These are phyloP conservation scores for Electrona antarctica DNA, from an alignment of 2,113 vertebrate genomes.

Conservation along the genomic window DNA sequence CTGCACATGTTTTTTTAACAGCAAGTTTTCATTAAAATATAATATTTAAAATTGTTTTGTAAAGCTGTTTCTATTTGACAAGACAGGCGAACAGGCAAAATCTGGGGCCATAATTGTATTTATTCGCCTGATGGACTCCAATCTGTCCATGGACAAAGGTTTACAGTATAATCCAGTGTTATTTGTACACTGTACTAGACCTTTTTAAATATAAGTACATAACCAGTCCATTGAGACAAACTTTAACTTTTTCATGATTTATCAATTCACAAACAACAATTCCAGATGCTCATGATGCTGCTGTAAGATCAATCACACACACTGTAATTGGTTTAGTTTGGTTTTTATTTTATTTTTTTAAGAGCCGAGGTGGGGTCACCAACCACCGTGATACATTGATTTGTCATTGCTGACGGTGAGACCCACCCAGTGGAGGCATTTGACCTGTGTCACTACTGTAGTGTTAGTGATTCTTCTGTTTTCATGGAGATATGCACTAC, in stretches of 20 bases:
- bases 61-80: neutral
- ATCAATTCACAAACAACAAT: neutral
- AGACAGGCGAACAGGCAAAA: neutral
- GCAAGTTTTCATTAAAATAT: slow-evolving; percentile 59
- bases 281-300: neutral
- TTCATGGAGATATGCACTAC: neutral
- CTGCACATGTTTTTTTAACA: slow-evolving; percentile 23
- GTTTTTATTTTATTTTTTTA: slow-evolving; percentile 9
- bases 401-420: slow-evolving; percentile 13
- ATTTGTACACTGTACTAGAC: neutral
- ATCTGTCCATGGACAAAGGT: neutral
- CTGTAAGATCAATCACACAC: slow-evolving; percentile 12
- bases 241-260: slow-evolving; percentile 19
- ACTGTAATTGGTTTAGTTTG: slow-evolving; percentile 42
- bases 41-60: slow-evolving; percentile 23
- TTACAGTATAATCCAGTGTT: no score
- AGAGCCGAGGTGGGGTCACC: slow-evolving; percentile 29
- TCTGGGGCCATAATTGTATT: neutral
- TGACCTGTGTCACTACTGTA: neutral
- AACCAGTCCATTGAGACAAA: neutral
- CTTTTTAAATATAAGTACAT: no score
- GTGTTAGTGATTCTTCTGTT: slow-evolving; percentile 13
- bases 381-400: slow-evolving; percentile 19
- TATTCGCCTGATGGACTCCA: no score
- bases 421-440: slow-evolving; percentile 62